Base-by-base conservation (phyloP, 92 coral and sea anemone genomes). In the Metridium senile region DNA sequence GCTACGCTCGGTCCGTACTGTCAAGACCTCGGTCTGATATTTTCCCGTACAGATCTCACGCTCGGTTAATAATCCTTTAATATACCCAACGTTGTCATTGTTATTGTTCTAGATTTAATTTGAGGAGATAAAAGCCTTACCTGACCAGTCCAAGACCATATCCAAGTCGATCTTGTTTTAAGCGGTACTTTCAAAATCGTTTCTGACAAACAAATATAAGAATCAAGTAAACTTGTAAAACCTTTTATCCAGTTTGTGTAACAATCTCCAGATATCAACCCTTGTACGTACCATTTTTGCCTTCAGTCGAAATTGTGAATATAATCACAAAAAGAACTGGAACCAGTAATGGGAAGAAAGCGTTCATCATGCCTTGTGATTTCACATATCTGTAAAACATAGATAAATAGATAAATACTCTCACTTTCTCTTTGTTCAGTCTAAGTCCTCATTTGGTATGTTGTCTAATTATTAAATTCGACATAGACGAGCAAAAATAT, bases 71-170 rank as follows among this genome's bases (percentile, higher is more conserved):
- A n/a, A n/a, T n/a, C n/a, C n/a, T n/a, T n/a, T n/a, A n/a, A n/a
- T n/a, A n/a, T n/a, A n/a, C n/a, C n/a, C n/a, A n/a, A n/a, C n/a
- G n/a, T n/a, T n/a, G n/a, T n/a, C n/a, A 39, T 39, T 39, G 49
- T 39, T 39, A 4, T 39, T 39, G 49, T 39, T 39, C 13, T 39
- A 4, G 49, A 4, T 39, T 39, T 39, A 4, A n/a, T n/a, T n/a
- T n/a, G n/a, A n/a, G n/a, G n/a, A n/a, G 49, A 6, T 13, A 13
- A 39, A 39, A 4, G 6, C 49, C 13, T 20, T 54, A 54, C 59
- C 59, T 54, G 59, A 54, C 59, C 17, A 21, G 21, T 21, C 59
- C 59, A 54, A 54, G 59, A 54, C 59, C 59, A 54, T 54, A 9
- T 54, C 59, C 59, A 54, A 13, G 20, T 54, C 20, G 21, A 16